Evolutionary conservation across 2,797 vertebrate species (phyloP).

Genomic region (Sebastes ruberrimus): DNA sequence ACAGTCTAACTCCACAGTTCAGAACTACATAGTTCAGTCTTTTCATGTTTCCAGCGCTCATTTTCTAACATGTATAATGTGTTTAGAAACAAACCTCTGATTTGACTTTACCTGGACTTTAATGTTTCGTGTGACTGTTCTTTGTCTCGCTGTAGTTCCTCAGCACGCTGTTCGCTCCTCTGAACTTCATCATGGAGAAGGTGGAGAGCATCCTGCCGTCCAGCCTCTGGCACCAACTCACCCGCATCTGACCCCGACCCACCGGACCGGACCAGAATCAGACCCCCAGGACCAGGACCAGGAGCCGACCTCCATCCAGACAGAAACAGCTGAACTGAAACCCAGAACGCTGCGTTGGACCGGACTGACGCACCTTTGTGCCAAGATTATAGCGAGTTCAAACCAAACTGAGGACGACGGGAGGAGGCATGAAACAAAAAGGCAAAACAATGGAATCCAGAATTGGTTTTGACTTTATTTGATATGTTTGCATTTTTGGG

Average conservation of each 20-base stretch:
- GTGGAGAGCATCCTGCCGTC: conserved; percentile 98
- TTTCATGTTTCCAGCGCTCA: no score
- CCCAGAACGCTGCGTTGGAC: conserved; percentile 43
- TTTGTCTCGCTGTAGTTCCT: conserved; percentile 87
- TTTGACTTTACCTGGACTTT: no score
- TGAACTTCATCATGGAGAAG: conserved; percentile 99
- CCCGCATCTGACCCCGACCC: conserved; percentile 87
- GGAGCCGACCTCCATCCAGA: conserved; percentile 38
- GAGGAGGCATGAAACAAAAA: conserved; percentile 76
- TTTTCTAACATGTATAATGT: no score
- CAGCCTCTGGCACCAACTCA: conserved; percentile 98
- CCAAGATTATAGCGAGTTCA: conserved; percentile 82
- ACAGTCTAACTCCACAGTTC: no score
- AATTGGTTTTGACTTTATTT: conserved; percentile 74
- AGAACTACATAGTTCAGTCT: no score
- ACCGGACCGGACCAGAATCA: conserved; percentile 20
- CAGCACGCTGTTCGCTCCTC: conserved; percentile 96
- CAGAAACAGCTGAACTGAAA: conserved; percentile 63
- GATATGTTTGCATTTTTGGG: conserved; percentile 67
- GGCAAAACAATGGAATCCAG: conserved; percentile 61
- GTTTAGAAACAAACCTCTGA: no score
- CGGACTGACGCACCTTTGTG: conserved; percentile 77
- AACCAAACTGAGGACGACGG: conserved; percentile 64
- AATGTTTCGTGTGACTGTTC: no score
- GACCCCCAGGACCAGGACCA: not conserved